phyloP scores from a whole-genome alignment of 2,797 vertebrate species.

The Myiothlypis chrysogaster region DNA sequence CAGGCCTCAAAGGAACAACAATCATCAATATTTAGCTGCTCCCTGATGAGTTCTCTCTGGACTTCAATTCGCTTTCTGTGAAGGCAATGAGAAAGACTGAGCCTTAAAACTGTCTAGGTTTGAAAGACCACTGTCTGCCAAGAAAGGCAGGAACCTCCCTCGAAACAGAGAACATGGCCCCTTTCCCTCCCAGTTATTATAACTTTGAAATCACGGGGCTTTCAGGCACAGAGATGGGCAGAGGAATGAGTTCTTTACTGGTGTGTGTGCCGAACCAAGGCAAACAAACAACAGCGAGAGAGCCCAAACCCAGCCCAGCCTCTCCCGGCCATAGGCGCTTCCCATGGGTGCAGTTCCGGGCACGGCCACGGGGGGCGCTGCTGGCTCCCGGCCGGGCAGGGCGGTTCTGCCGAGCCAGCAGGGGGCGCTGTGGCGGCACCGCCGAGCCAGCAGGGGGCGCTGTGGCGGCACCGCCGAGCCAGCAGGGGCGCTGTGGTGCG shows the following conservation, averaged over 20 bases:
- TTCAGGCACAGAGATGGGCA: not conserved
- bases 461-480: too few relatives aligned
- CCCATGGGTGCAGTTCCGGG: accelerated
- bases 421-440: not conserved
- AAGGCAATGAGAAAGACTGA: not conserved
- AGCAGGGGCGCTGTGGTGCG: not conserved
- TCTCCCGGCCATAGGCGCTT: accelerated
- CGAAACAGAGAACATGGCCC: not conserved
- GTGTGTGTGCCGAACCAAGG: accelerated
- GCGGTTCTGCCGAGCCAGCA: accelerated
- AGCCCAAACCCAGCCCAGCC: accelerated
- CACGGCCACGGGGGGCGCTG: not conserved
- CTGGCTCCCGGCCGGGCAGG: not conserved
- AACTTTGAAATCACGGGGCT: not conserved
- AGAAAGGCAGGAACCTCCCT: not conserved
- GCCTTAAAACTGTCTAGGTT: not conserved
- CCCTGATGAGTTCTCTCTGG: not conserved
- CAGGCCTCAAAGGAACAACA: slow-evolving; percentile 6
- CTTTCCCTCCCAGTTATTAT: not conserved
- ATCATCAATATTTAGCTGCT: not conserved
- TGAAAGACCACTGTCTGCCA: not conserved
- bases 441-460: too few relatives aligned
- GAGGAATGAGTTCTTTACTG: accelerated
- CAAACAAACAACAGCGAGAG: not conserved
- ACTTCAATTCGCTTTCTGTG: not conserved